phyloP scores from a whole-genome alignment of 2,113 vertebrate genomes.

The Peucedramus taeniatus region DNA sequence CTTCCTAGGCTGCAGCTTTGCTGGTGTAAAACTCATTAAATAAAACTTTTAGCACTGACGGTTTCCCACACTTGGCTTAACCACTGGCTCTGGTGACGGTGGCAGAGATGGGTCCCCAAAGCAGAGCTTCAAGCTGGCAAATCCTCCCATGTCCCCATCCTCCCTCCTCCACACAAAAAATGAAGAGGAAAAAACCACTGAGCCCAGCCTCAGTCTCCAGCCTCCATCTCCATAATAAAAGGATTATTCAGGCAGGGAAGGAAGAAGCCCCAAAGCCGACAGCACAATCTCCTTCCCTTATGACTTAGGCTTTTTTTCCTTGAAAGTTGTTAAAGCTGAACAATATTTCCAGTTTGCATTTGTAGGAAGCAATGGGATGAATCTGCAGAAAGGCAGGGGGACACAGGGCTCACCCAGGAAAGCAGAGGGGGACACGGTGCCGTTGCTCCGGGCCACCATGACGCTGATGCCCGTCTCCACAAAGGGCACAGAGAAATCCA shows the following conservation, averaged over 20 bases:
- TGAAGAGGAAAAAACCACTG: background rate
- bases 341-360: background rate
- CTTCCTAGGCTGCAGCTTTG: background rate
- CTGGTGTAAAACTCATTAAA: background rate
- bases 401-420: slow-evolving; percentile 83
- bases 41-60: accelerated
- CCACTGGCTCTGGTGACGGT: accelerated
- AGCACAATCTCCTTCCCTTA: background rate
- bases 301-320: background rate
- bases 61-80: background rate
- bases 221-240: background rate
- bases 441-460: slow-evolving; percentile 96
- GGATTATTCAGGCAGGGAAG: slow-evolving; percentile 5
- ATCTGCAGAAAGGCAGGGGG: background rate
- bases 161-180: background rate
- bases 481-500: slow-evolving; percentile 97
- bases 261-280: background rate
- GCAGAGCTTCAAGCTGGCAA: background rate
- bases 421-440: slow-evolving; percentile 93
- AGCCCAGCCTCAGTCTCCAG: background rate
- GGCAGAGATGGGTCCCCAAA: background rate
- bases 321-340: background rate
- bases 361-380: accelerated
- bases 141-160: background rate
- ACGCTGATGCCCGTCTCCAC: slow-evolving; percentile 98